Evolutionary conservation across 2,113 vertebrate species (phyloP).

Genomic region (Noturus placidus): DNA sequence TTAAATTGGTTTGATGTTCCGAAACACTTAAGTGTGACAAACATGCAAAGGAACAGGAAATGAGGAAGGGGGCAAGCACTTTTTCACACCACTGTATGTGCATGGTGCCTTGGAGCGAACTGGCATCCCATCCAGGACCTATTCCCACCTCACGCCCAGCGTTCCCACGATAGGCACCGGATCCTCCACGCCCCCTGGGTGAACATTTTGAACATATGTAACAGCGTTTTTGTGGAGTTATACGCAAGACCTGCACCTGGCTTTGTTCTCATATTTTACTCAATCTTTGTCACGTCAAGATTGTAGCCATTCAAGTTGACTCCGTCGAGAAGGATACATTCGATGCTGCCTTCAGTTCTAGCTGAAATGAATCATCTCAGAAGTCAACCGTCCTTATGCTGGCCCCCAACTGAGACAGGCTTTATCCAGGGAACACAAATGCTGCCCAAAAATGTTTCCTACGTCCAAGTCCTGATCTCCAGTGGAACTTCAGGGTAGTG

Average conservation of each 20-base stretch:
- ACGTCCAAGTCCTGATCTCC: not conserved
- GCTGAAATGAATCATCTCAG: not conserved
- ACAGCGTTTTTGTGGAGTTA: not conserved
- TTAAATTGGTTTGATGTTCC: too few relatives aligned
- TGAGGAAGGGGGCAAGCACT: too few relatives aligned
- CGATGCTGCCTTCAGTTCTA: not conserved
- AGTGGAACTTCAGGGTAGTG: not conserved
- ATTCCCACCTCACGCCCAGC: not conserved
- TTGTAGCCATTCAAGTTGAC: not conserved
- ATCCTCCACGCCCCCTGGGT: not conserved
- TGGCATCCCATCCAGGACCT: not conserved
- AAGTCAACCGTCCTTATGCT: not conserved
- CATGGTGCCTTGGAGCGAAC: not conserved
- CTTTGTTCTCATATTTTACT: not conserved
- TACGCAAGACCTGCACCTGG: not conserved
- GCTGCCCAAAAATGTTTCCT: not conserved
- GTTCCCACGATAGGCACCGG: not conserved
- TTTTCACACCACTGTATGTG: too few relatives aligned
- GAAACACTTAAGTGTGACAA: too few relatives aligned
- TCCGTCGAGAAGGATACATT: not conserved
- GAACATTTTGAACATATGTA: not conserved
- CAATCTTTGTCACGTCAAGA: not conserved
- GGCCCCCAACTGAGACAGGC: not conserved
- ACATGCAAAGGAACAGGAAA: too few relatives aligned
- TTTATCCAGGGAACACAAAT: not conserved